Percentiles rank a stretch among this genome's conserved stretches.
These are phyloP conservation scores for Xenopus laevis DNA, from an alignment of 2,113 vertebrate species.

Conservation along the genomic window DNA sequence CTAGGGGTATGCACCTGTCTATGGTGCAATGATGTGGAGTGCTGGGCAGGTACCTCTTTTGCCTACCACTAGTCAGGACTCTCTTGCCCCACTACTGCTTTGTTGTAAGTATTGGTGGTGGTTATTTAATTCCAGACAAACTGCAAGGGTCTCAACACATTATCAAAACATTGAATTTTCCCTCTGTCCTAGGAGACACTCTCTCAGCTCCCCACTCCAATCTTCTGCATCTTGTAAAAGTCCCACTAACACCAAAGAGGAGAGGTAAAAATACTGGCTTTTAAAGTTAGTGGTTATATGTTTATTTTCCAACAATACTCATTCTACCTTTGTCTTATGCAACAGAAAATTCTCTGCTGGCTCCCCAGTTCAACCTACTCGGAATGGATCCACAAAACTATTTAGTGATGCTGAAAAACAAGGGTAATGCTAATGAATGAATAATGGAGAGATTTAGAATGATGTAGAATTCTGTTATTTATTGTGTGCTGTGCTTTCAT, in stretches of 20 bases:
- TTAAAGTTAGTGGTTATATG: not conserved
- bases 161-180: too few species aligned
- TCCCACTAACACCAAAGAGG: constrained; percentile 67
- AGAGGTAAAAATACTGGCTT: constrained; percentile 55
- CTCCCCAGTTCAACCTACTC: not conserved
- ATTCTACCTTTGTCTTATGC: not conserved
- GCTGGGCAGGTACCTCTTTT: too few species aligned
- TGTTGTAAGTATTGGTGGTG: too few species aligned
- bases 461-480: not conserved
- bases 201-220: constrained; percentile 56
- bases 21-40: too few species aligned
- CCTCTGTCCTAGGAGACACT: constrained; percentile 63
- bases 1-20: too few species aligned
- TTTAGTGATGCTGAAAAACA: constrained; percentile 11
- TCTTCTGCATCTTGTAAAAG: constrained; percentile 57
- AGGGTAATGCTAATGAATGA: not conserved
- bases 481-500: constrained; percentile 51
- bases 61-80: too few species aligned
- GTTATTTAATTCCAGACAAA: too few species aligned
- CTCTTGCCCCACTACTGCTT: too few species aligned
- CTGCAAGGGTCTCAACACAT: too few species aligned
- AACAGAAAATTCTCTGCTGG: constrained; percentile 6
- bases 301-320: not conserved
- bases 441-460: not conserved
- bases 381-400: constrained; percentile 25